Conservation (phyloP, 2,113 vertebrate species). For the Cyphomyrus plagiostoma region DNA sequence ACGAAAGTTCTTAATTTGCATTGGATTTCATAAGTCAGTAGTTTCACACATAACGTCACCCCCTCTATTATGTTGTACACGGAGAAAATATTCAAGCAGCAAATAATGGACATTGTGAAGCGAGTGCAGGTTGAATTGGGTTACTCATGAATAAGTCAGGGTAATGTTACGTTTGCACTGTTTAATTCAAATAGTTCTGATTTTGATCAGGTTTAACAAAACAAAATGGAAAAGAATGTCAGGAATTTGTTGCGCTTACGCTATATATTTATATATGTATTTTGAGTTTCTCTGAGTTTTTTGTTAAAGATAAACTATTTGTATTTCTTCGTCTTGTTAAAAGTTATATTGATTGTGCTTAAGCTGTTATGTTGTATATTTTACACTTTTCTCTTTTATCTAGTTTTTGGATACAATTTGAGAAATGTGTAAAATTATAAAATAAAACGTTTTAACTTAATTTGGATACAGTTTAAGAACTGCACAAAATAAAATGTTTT, state of each 20-base stretch:
- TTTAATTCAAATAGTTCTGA: slow-evolving; percentile 21
- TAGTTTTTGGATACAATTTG: slow-evolving; percentile 50
- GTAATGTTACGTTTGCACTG: not conserved
- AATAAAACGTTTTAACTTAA: slow-evolving; percentile 22
- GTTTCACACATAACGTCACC: not conserved
- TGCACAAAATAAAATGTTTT: slow-evolving; percentile 35
- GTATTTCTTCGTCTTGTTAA: slow-evolving; percentile 32
- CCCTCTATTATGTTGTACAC: not conserved
- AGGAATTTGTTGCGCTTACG: slow-evolving; percentile 32
- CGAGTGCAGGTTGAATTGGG: slow-evolving; percentile 19
- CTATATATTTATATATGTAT: slow-evolving; percentile 25
- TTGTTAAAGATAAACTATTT: slow-evolving; percentile 29
- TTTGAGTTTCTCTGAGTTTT: slow-evolving; percentile 22
- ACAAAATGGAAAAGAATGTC: slow-evolving; percentile 31
- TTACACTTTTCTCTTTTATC: slow-evolving; percentile 58
- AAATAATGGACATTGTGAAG: not conserved
- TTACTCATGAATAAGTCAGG: slow-evolving; percentile 15
- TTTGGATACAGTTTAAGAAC: slow-evolving; percentile 50
- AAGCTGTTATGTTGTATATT: slow-evolving; percentile 55
- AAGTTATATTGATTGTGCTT: slow-evolving; percentile 37
- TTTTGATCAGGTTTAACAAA: slow-evolving; percentile 33
- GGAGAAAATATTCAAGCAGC: not conserved
- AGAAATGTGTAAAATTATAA: slow-evolving; percentile 33
- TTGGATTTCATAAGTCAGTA: slow-evolving; percentile 1
- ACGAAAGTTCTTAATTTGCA: not conserved